These are phyloP conservation scores for Bembecia ichneumoniformis DNA, from an alignment of 2,888 invertebrate genomes.

Conservation along the genomic window DNA sequence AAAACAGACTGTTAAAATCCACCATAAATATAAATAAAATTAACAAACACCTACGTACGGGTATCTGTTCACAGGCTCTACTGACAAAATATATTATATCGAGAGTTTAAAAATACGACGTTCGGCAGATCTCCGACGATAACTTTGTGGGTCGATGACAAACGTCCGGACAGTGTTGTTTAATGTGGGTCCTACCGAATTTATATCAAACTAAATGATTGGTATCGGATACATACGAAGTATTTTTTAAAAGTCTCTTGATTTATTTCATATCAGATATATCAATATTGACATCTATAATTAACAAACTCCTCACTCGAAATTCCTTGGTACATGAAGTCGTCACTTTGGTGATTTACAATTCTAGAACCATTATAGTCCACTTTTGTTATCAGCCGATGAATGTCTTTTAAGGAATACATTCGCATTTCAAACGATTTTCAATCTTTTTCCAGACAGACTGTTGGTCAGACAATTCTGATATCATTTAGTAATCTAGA, in stretches of 20 bases:
- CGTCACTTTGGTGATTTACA: no score
- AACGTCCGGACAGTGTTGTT: conserved; percentile 26
- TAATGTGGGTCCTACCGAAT: conserved; percentile 45
- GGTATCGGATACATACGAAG: conserved; percentile 46
- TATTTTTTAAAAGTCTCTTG: not conserved
- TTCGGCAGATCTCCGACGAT: conserved; percentile 22
- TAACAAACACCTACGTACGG: conserved; percentile 15
- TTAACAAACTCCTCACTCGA: no score
- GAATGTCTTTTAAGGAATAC: no score
- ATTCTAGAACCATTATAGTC: no score
- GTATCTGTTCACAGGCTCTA: conserved; percentile 6
- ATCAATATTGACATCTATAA: no score
- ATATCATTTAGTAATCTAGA: no score
- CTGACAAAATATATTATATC: conserved; percentile 3
- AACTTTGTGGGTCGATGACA: conserved; percentile 31
- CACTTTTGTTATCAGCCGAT: no score
- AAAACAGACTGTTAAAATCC: not conserved
- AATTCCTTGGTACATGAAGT: no score
- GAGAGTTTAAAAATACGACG: conserved; percentile 18
- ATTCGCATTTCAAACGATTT: no score
- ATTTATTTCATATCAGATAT: no score
- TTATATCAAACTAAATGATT: conserved; percentile 31
- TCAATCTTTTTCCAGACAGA: no score
- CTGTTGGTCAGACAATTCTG: no score
- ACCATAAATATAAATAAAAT: not conserved